Evolutionary conservation across 1,140 invertebrate genomes (phyloP).

Genomic region (Heliconius melpomene): DNA sequence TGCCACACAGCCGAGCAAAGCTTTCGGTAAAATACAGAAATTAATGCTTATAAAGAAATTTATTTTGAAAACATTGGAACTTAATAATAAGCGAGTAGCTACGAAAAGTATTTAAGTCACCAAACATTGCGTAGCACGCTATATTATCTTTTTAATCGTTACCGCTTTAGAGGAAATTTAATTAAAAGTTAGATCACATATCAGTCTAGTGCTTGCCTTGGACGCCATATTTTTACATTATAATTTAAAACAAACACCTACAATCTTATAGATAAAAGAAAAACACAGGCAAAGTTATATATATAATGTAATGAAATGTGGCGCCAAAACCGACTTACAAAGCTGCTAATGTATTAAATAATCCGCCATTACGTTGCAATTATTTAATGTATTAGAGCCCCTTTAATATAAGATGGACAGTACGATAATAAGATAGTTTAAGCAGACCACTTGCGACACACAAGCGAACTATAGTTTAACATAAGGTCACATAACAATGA

Average conservation of each 20-base stretch:
- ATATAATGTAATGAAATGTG: constrained; percentile 8
- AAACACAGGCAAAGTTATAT: no score
- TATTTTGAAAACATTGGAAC: background rate
- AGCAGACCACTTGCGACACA: constrained; percentile 78
- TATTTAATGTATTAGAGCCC: constrained; percentile 59
- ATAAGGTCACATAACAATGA: constrained; percentile 35
- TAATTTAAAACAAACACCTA: background rate
- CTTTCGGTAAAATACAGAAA: background rate
- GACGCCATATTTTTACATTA: constrained; percentile 28
- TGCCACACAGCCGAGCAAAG: background rate
- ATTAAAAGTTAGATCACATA: background rate
- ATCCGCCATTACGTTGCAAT: constrained; percentile 43
- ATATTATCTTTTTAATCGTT: background rate
- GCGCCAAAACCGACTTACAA: constrained; percentile 48
- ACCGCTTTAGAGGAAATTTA: background rate
- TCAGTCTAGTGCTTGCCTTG: constrained; percentile 23
- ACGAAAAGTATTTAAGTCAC: background rate
- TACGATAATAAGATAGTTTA: constrained; percentile 71
- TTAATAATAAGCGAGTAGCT: background rate
- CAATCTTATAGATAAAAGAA: background rate
- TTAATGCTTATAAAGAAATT: background rate
- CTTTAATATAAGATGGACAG: constrained; percentile 67
- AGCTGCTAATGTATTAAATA: constrained; percentile 60
- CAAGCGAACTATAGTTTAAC: constrained; percentile 46
- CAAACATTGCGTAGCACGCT: background rate